Evolutionary conservation across 2,113 vertebrate species (phyloP), one percentile per base, ranked within the genome.

Genomic region (Recurvirostra avosetta): DNA sequence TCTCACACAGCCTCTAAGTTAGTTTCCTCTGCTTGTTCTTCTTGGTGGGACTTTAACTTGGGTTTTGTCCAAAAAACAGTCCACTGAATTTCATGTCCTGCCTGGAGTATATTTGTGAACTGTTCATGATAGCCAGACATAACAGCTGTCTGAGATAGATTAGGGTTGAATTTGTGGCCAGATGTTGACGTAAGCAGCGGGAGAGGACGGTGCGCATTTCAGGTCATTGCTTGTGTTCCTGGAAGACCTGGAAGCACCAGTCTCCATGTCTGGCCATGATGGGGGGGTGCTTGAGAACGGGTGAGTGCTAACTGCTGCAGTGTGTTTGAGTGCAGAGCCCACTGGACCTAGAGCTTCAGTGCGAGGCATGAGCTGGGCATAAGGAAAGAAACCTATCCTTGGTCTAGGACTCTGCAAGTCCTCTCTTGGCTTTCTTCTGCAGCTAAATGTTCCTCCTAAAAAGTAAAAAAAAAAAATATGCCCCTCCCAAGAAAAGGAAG

Each of bases 131-230:
- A 5, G 78, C 90, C 94, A 97, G 96, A 97, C 81, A 79, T 94
- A 95, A 93, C 92, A 94, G 75, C 92, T 88, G 78, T 86, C 94
- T 91, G 96, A 97, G 85, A 76, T 30, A 76, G 88, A 92, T 80
- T 53, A 90, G 63, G 53, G 67, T n/a, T 90, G 87, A 65, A 88
- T 90, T 93, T 82, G 41, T 70, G 63, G 86, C 66, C 90, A 95
- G 92, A 92, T 90, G 88, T 93, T 88, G 90, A 90, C 2, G 4
- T 38, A 88, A 95, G 78, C 90, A 53, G 66, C 3, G 5, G 92
- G 88, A 92, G 77, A 66, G 0, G 0, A 58, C 0, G 0, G 47
- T 78, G 84, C 8, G 2, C 30, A 11, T 67, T 90, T 91, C 6
- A 7, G 50, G 45, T 91, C 19, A 0, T 23, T 45, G 53, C 55